Evolutionary conservation across 2,113 vertebrate genomes (phyloP).

Genomic region (Bujurquina vittata): DNA sequence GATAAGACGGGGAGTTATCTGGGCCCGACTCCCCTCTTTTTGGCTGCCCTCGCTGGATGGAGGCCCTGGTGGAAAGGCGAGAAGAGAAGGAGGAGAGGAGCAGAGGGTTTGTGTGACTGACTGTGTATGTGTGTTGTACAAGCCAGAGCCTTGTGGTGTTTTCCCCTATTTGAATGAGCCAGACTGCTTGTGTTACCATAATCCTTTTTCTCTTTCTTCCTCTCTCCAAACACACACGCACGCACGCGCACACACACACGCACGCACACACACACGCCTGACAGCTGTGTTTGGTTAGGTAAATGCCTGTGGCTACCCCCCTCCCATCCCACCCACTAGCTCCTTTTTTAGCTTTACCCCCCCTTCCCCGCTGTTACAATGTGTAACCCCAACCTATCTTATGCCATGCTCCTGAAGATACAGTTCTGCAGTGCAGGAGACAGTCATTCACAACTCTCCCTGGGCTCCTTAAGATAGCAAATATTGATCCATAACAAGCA

Average conservation of each 20-base stretch:
- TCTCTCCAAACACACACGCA: conserved; percentile 43
- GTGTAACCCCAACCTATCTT: conserved; percentile 11
- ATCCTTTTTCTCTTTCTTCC: conserved; percentile 68
- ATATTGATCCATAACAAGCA: conserved; percentile 57
- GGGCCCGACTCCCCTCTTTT: conserved; percentile 66
- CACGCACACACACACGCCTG: conserved; percentile 30
- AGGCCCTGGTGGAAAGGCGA: conserved; percentile 61
- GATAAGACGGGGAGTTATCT: conserved; percentile 76
- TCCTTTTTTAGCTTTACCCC: conserved; percentile 53
- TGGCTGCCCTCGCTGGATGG: conserved; percentile 69
- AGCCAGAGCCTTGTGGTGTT: conserved; percentile 67
- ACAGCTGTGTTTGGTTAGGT: conserved; percentile 83
- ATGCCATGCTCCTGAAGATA: conserved; percentile 25
- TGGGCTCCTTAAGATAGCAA: conserved; percentile 41
- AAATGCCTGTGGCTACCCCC: conserved; percentile 71
- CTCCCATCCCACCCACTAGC: conserved; percentile 44
- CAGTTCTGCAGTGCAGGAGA: conserved; percentile 16
- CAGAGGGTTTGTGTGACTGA: conserved; percentile 28
- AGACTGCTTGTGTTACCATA: conserved; percentile 73
- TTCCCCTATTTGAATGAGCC: conserved; percentile 70
- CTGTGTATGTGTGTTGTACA: conserved; percentile 37
- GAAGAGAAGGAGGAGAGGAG: conserved; percentile 37
- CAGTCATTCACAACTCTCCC: conserved; percentile 48
- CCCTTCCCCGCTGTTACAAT: conserved; percentile 51
- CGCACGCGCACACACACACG: no score